These are phyloP conservation scores for Lampris megalopsis DNA, from an alignment of 2,113 vertebrate genomes.

Conservation along the genomic window DNA sequence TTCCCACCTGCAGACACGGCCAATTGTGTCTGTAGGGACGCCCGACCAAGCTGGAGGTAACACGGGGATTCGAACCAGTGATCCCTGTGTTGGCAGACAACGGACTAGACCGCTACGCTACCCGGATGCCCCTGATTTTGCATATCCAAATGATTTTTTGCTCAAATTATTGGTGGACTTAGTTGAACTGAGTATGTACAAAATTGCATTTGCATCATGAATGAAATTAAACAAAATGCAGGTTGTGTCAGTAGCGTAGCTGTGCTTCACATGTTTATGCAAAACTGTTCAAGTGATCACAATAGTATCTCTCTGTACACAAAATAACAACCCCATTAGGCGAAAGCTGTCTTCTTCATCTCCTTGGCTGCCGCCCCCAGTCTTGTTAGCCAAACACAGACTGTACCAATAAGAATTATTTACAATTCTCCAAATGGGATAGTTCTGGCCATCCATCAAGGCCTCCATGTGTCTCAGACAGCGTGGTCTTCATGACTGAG, in stretches of 20 bases:
- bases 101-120: no score
- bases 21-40: no score
- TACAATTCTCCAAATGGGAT: conserved; percentile 52
- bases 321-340: conserved; percentile 2
- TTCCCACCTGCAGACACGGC: no score
- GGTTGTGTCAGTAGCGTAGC: neutral
- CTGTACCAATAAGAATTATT: conserved; percentile 55
- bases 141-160: no score
- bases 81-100: no score
- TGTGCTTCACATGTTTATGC: neutral
- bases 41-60: no score
- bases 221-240: no score
- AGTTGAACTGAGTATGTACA: no score
- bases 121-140: no score
- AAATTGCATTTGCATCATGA: no score
- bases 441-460: conserved; percentile 47
- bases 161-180: no score
- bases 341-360: conserved; percentile 2
- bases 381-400: conserved; percentile 57
- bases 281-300: neutral
- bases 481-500: conserved; percentile 23
- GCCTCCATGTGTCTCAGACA: conserved; percentile 57
- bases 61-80: no score
- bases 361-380: conserved; percentile 20
- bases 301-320: neutral